phyloP scores from a whole-genome alignment of 2,797 vertebrate genomes.

The Pagetopsis macropterus region DNA sequence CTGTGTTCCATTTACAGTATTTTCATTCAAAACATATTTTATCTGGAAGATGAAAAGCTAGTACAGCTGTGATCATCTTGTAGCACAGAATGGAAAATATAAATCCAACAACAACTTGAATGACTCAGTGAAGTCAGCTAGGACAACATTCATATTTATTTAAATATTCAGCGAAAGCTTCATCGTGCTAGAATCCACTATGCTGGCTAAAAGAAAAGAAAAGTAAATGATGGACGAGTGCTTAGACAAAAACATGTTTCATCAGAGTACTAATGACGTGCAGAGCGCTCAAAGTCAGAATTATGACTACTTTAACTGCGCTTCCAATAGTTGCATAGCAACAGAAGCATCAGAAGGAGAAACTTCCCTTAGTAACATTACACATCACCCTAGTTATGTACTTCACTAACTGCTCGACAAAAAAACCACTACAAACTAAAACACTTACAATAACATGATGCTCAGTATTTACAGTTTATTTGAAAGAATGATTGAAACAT shows the following conservation, averaged over 20 bases:
- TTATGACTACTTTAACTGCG: conserved; percentile 34
- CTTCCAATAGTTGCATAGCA: conserved; percentile 69
- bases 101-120: conserved; percentile 17
- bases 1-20: conserved; percentile 40
- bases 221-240: not conserved
- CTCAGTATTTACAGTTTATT: not conserved
- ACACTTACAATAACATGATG: not conserved
- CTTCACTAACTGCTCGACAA: not conserved
- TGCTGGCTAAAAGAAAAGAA: not conserved
- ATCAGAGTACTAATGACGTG: conserved; percentile 28
- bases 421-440: conserved; percentile 5
- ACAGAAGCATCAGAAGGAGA: conserved; percentile 48
- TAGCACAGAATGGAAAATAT: conserved; percentile 3
- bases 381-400: conserved; percentile 24
- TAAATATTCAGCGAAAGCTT: conserved; percentile 8
- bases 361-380: conserved; percentile 40
- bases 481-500: not conserved
- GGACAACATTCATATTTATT: conserved; percentile 12
- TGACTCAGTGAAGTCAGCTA: conserved; percentile 15
- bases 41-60: conserved; percentile 35
- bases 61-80: conserved; percentile 34
- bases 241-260: conserved; percentile 28
- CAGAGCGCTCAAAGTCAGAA: conserved; percentile 23
- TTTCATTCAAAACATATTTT: conserved; percentile 41
- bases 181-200: conserved; percentile 16